Evolutionary conservation across 2,888 invertebrate species (phyloP), one percentile per base, ranked within the genome.

Genomic region (Pycnomerus fuliginosus): DNA sequence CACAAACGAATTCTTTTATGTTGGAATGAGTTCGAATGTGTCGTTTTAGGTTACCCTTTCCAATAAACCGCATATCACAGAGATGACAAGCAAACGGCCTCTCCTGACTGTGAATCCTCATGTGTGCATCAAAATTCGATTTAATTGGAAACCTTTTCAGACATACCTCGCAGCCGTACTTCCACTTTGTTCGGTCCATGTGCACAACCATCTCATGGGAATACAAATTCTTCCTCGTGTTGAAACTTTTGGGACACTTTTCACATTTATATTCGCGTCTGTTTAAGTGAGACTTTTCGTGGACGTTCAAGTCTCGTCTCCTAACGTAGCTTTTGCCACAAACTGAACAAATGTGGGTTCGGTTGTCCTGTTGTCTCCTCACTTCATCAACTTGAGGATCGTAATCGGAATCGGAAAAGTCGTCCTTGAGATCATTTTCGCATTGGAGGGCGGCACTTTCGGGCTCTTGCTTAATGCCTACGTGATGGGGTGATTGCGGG

Each of bases 281-380:
- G 43, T 64, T 65, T 25, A 62, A 49, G 50, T 65, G 65, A 8
- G 56, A 56, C 39, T 62, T 60, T 49, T 65, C 65, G 28, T 65
- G 65, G 3, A 58, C 55, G 25, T 52, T 60, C 22, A 65, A 38
- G 45, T 64, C 64, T 12, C 56, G 58, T 39, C 59, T 62, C 2
- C 64, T 64, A 8, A 62, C 61, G 41, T 61, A 65, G 12, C 73
- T 72, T 60, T 78, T 79, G 1, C 65, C 65, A 39, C 65, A 65
- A 39, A 53, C 64, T 4, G 59, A 56, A 38, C 65, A 65, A 28
- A 63, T 58, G 45, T 64, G 56, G 3, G 54, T 53, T 14, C 65
- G 44, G 4, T 58, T 55, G 2, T 60, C 62, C 2, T 55, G n/a
- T n/a, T n/a, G n/a, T n/a, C n/a, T n/a, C n/a, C n/a, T n/a, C n/a